These are phyloP conservation scores for Muscina levida DNA, from an alignment of 2,888 invertebrate genomes.

Conservation along the genomic window DNA sequence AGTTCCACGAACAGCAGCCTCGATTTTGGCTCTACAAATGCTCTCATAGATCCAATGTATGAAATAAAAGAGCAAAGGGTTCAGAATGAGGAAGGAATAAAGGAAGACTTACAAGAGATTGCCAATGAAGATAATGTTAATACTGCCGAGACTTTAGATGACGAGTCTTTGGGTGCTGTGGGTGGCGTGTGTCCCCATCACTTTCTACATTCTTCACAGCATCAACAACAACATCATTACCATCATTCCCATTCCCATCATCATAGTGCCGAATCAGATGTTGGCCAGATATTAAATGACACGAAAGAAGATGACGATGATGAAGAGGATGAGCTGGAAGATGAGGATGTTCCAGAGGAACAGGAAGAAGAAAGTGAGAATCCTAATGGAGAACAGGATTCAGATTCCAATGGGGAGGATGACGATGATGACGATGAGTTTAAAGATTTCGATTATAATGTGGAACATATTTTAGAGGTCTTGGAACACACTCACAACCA, in stretches of 20 bases:
- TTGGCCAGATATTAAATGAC: constrained; percentile 73
- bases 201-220: constrained; percentile 70
- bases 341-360: constrained; percentile 19
- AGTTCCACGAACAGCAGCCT: constrained; percentile 76
- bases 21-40: constrained; percentile 75
- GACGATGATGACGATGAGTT: constrained; percentile 68
- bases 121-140: constrained; percentile 78
- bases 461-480: constrained; percentile 74
- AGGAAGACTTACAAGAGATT: constrained; percentile 27
- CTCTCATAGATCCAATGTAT: constrained; percentile 81
- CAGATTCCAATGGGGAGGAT: background rate
- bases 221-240: constrained; percentile 20
- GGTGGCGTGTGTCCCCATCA: constrained; percentile 71
- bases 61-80: constrained; percentile 88
- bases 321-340: constrained; percentile 28
- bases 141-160: constrained; percentile 58
- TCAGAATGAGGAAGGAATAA: constrained; percentile 70
- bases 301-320: constrained; percentile 59
- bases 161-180: constrained; percentile 69
- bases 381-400: background rate
- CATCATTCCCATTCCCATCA: constrained; percentile 67
- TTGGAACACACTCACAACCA: constrained; percentile 73
- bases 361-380: constrained; percentile 66
- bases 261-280: constrained; percentile 74
- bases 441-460: constrained; percentile 75